Evolutionary conservation across 2,113 vertebrate species (phyloP), one percentile per base, ranked within the genome.

Genomic region (Abramis brama): DNA sequence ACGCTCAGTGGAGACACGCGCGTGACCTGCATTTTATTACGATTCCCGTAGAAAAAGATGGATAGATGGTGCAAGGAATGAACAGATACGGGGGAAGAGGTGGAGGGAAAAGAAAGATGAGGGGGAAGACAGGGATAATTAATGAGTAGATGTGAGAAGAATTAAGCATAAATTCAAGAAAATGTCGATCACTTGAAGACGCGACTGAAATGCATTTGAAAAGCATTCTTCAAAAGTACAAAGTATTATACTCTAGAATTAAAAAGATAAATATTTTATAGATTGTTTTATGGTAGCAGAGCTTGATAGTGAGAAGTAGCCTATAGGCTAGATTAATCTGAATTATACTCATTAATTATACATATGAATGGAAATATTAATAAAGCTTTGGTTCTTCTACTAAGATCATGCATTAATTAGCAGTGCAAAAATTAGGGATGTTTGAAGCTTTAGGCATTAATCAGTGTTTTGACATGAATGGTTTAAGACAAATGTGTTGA

Each of bases 1-100:
- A 87, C 87, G 59, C 89, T 89, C 84, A 66, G 90, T 86, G 87
- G 88, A 90, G 91, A 88, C 19, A 90, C 74, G 91, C 87, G 90
- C 93, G 94, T 95, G 94, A 94, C 92, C 92, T 91, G 94, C 93
- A 95, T 95, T 92, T 94, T 90, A 94, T 93, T 91, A 64, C 25
- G 59, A 68, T 59, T 59, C 60, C 50, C 62, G 76, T 33, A 59
- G 59, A 73, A 50, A 79, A 84, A 87, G 83, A 84, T 87, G 86
- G 82, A 79, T 73, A 80, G 66, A 60, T 25, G 19, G 52, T 87
- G 52, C 70, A 39, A 36, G 27, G 8, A 47, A 85, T 21, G 70
- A 83, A 64, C 60, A 82, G 33, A 78, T 43, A 76, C 8, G 81
- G 33, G 80, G 77, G 76, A 60, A 80, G 84, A 82, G 85, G 66